Evolutionary conservation across 2,888 invertebrate genomes (phyloP), one percentile per base, ranked within the genome.

Genomic region (Petrophora chlorosata): DNA sequence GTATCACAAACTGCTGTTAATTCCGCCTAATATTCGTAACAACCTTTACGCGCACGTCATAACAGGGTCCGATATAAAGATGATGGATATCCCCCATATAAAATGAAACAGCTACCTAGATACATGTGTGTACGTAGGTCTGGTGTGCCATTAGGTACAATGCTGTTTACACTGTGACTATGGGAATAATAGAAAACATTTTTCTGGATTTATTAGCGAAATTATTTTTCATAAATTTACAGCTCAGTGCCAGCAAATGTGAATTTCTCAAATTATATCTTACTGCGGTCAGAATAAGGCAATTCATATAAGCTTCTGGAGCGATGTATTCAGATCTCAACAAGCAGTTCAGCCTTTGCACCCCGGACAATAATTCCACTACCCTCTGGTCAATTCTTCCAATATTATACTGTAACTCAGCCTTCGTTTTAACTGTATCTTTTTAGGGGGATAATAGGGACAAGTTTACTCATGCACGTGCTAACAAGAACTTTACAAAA

Each of bases 1-100:
- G 81, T 83, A 78, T 82, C 76, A 76, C 76, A 81, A 85, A 84
- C 81, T 82, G 85, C 76, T 84, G 85, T 87, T 87, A 84, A 88
- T 87, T 85, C 79, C 70, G 72, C 74, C 84, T 86, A 86, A 87
- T 86, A 85, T 85, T 79, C 79, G 69, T 76, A 73, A 73, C 79
- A 85, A 82, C 82, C 80, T 83, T 82, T 81, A 82, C 79, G 67
- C 72, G 71, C 78, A 77, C 82, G 85, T 84, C 84, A 80, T 74
- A 81, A 71, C 75, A 63, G 77, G 73, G 75, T 71, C 79, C 79
- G 83, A 85, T 83, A 82, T 79, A 77, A 82, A 79, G 73, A 83
- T 89, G 87, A 89, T 89, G 83, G 85, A 88, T 88, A 77, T 75
- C 75, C 76, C 61, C 70, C 78, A 76, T 80, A 81, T 76, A 76